Evolutionary conservation across 2,797 vertebrate genomes (phyloP).

Genomic region (Hypotaenidia okinawae): DNA sequence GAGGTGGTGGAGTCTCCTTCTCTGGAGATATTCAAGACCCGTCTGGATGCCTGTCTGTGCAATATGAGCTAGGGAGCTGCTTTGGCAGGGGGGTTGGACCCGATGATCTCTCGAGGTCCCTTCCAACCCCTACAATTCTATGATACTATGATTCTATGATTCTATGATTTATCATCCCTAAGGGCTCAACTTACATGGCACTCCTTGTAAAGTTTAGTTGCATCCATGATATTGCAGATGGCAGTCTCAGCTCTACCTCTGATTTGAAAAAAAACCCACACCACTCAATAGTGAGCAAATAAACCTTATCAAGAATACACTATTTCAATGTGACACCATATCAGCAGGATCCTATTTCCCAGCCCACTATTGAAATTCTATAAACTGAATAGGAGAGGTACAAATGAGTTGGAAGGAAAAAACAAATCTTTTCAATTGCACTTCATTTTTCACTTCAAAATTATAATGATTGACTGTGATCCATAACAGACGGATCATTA

Average conservation of each 20-base stretch:
- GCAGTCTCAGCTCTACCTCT: background rate
- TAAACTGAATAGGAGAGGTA: conserved; percentile 57
- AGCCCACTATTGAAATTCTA: conserved; percentile 49
- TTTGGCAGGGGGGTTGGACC: too few relatives aligned
- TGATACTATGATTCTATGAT: too few relatives aligned
- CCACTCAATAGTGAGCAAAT: conserved; percentile 33
- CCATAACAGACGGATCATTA: conserved; percentile 56
- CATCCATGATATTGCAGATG: background rate
- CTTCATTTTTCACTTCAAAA: conserved; percentile 65
- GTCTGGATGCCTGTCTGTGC: too few relatives aligned
- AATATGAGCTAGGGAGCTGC: too few relatives aligned
- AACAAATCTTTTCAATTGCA: conserved; percentile 57
- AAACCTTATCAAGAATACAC: conserved; percentile 19
- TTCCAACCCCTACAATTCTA: too few relatives aligned
- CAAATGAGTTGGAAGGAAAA: conserved; percentile 63
- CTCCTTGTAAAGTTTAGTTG: background rate
- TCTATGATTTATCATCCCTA: background rate
- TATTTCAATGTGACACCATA: conserved; percentile 49
- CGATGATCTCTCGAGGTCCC: too few relatives aligned
- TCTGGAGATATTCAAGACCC: too few relatives aligned
- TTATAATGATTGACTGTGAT: conserved; percentile 55
- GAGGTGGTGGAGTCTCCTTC: too few relatives aligned
- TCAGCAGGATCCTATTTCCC: conserved; percentile 35
- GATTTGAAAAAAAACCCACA: background rate
- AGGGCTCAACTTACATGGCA: background rate